Evolutionary conservation across 2,888 invertebrate species (phyloP).

Genomic region (Melanotus villosus): DNA sequence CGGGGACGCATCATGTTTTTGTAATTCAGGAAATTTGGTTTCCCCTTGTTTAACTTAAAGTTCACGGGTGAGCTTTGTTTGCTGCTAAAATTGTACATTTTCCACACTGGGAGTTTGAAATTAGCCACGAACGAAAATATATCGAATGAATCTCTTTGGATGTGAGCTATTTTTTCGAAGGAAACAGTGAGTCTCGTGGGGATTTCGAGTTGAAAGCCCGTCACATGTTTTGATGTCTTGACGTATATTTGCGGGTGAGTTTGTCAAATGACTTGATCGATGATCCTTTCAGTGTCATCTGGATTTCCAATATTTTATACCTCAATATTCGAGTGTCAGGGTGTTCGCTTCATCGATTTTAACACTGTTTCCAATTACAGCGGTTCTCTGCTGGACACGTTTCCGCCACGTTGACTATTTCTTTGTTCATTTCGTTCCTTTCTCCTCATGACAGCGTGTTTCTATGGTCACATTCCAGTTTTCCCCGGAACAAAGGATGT

Average conservation of each 20-base stretch:
- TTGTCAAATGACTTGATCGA: constrained; percentile 48
- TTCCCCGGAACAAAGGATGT: constrained; percentile 32
- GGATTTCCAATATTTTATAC: constrained; percentile 45
- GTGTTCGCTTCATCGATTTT: constrained; percentile 42
- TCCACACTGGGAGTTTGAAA: background rate
- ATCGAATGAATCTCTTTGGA: constrained; percentile 18
- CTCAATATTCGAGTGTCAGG: constrained; percentile 40
- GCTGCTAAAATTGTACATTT: background rate
- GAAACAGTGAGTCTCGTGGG: constrained; percentile 24
- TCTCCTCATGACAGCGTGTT: constrained; percentile 38
- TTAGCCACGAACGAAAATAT: background rate
- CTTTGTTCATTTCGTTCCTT: constrained; percentile 42
- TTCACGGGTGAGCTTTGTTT: background rate
- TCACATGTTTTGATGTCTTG: constrained; percentile 45
- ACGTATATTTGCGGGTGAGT: constrained; percentile 46
- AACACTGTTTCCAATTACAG: constrained; percentile 47
- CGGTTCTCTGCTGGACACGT: constrained; percentile 43
- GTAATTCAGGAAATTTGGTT: background rate
- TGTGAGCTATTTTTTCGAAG: constrained; percentile 23
- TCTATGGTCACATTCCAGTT: constrained; percentile 40
- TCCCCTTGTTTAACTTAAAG: background rate
- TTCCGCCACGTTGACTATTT: constrained; percentile 47
- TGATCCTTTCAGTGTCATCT: constrained; percentile 45
- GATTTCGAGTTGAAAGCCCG: constrained; percentile 39
- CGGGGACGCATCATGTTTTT: background rate